These are phyloP conservation scores for Limanda limanda DNA, from an alignment of 2,113 vertebrate genomes.

Conservation along the genomic window DNA sequence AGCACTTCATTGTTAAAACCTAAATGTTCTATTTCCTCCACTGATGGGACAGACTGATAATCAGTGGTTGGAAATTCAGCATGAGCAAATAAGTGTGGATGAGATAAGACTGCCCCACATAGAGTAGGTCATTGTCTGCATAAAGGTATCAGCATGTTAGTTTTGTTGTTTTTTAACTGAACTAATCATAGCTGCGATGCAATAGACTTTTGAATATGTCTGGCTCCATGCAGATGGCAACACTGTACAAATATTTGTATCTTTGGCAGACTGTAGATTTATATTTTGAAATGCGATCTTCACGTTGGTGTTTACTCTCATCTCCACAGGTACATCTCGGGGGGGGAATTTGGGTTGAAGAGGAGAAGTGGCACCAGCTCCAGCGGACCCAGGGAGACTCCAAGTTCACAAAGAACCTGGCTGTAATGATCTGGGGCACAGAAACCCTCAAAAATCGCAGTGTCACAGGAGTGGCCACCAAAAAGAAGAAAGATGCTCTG, in stretches of 20 bases:
- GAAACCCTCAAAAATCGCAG: conserved; percentile 99
- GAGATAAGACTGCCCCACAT: neutral
- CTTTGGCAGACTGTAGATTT: neutral
- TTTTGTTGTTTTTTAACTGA: neutral
- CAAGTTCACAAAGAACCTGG: conserved; percentile 99
- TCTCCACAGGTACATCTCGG: conserved; percentile 93
- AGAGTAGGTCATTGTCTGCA: neutral
- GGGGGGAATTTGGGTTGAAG: conserved; percentile 98
- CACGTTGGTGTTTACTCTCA: neutral
- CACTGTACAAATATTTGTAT: neutral
- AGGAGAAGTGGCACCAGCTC: conserved; percentile 99
- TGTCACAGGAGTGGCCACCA: conserved; percentile 97
- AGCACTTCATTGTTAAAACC: too few relatives aligned
- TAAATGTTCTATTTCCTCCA: neutral
- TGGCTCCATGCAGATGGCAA: neutral
- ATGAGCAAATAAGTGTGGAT: neutral
- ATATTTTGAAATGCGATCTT: neutral
- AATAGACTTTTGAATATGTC: neutral
- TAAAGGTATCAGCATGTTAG: too few relatives aligned
- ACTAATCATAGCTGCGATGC: neutral
- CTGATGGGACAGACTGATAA: neutral
- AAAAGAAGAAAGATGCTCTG: conserved; percentile 99
- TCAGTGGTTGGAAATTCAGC: neutral
- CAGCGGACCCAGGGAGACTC: conserved; percentile 99
- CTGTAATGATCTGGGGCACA: conserved; percentile 99